Conservation (phyloP, 64 coral and sea anemone genomes). For the Montipora foliosa region DNA sequence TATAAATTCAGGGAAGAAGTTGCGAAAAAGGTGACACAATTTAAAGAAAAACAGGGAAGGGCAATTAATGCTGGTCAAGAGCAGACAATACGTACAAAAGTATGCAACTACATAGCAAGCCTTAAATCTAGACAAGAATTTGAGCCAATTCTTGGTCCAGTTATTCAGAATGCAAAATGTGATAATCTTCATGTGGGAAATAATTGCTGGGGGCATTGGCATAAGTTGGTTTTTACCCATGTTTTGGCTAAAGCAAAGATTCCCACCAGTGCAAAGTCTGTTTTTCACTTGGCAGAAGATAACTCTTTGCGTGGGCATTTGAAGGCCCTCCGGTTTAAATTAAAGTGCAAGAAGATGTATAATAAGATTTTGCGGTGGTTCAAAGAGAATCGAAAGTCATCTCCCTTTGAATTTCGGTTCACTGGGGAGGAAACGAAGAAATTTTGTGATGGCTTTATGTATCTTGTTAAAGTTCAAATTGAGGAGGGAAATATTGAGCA, state of each 20-base stretch:
- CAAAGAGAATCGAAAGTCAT: slow-evolving; percentile 35
- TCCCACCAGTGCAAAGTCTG: slow-evolving; percentile 52
- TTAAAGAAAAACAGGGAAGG: slow-evolving; percentile 51
- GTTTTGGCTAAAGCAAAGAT: slow-evolving; percentile 69
- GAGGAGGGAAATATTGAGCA: too few relatives aligned
- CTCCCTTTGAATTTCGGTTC: background rate
- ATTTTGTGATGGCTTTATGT: too few relatives aligned
- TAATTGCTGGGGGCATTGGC: slow-evolving; percentile 66
- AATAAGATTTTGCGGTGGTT: slow-evolving; percentile 60
- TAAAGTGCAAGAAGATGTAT: slow-evolving; percentile 51
- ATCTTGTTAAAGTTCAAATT: too few relatives aligned
- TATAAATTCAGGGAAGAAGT: too few relatives aligned
- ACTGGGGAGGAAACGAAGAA: too few relatives aligned
- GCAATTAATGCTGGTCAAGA: slow-evolving; percentile 70
- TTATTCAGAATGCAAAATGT: slow-evolving; percentile 66
- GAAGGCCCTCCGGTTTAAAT: slow-evolving; percentile 49
- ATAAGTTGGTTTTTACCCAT: slow-evolving; percentile 60
- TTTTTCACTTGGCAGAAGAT: slow-evolving; percentile 54
- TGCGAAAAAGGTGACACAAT: slow-evolving; percentile 64
- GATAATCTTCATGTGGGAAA: slow-evolving; percentile 68
- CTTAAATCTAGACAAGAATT: slow-evolving; percentile 73
- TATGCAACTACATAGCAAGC: slow-evolving; percentile 63
- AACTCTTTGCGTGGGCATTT: slow-evolving; percentile 53
- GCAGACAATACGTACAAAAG: slow-evolving; percentile 51
- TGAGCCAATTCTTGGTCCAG: slow-evolving; percentile 63